A percentile compares a stretch with the other conserved stretches of the same genome.
These are phyloP conservation scores for Sandelia bainsii DNA, from an alignment of 2,797 vertebrate genomes.

Conservation along the genomic window DNA sequence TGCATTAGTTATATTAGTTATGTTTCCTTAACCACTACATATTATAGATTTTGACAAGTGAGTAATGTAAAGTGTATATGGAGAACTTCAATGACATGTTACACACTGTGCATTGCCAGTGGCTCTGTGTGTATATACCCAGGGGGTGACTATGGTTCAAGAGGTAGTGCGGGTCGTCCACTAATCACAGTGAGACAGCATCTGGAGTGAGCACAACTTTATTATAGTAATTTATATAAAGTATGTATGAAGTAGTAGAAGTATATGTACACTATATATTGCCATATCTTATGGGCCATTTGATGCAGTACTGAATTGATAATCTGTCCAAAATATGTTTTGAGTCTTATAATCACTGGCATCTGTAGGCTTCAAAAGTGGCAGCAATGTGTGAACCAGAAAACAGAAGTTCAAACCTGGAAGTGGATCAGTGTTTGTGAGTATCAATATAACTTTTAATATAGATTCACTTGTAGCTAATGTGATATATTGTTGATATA, in stretches of 20 bases:
- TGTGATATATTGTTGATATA: background rate
- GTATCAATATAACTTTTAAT: background rate
- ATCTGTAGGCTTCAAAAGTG: background rate
- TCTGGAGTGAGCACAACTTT: background rate
- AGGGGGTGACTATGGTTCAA: background rate
- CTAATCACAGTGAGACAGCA: background rate
- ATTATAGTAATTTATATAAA: background rate
- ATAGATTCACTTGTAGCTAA: background rate
- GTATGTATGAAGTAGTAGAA: background rate
- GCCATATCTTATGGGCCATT: background rate
- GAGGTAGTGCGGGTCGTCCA: background rate
- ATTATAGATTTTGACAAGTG: background rate
- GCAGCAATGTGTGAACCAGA: background rate
- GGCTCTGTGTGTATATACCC: background rate
- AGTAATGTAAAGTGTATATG: background rate
- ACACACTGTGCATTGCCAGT: background rate
- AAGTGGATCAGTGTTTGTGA: background rate
- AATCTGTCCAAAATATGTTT: background rate
- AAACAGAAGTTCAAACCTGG: background rate
- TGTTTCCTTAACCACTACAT: background rate
- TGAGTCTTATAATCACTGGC: background rate
- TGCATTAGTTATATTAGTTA: background rate
- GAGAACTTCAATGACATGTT: background rate
- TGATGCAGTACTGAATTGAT: background rate
- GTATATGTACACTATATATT: background rate